Percentiles rank a stretch among this genome's conserved stretches.
Conservation (phyloP, 2,797 vertebrate species). For the Eidolon dupreanum region DNA sequence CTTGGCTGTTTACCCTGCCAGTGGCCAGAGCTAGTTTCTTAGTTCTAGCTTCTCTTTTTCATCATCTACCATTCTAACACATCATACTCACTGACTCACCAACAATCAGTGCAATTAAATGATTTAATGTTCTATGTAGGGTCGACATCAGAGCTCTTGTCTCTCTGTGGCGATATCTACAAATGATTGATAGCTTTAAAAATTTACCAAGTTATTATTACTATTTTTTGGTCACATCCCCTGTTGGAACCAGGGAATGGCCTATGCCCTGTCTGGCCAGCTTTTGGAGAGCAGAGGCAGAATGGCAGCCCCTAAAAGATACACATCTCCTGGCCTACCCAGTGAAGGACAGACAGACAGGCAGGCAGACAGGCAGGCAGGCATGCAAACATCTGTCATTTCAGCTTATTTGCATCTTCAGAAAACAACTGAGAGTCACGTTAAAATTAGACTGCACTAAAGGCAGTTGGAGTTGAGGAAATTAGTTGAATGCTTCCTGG, state of each 20-base stretch:
- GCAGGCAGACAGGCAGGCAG: not conserved
- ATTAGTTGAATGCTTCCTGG: slow-evolving; percentile 75
- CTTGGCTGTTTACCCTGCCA: not conserved
- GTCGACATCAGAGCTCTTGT: not conserved
- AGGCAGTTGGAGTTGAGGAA: slow-evolving; percentile 75
- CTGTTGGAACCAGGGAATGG: not conserved
- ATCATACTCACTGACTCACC: not conserved
- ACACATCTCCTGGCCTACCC: not conserved
- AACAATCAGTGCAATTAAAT: not conserved
- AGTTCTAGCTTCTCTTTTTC: not conserved
- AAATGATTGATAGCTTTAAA: not conserved
- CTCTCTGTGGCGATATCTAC: not conserved
- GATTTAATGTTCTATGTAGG: not conserved
- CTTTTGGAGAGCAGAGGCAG: not conserved
- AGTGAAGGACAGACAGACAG: not conserved
- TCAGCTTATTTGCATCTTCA: slow-evolving; percentile 70
- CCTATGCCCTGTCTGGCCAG: not conserved
- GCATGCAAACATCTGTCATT: slow-evolving; percentile 52
- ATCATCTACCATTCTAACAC: fast-evolving
- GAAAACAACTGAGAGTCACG: slow-evolving; percentile 72
- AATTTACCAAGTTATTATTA: not conserved
- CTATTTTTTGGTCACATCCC: not conserved
- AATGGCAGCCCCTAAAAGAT: not conserved
- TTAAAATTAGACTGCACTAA: slow-evolving; percentile 82
- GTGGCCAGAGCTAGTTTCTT: not conserved